phyloP scores from a whole-genome alignment of 1,140 invertebrate genomes.

The Ips nitidus region DNA sequence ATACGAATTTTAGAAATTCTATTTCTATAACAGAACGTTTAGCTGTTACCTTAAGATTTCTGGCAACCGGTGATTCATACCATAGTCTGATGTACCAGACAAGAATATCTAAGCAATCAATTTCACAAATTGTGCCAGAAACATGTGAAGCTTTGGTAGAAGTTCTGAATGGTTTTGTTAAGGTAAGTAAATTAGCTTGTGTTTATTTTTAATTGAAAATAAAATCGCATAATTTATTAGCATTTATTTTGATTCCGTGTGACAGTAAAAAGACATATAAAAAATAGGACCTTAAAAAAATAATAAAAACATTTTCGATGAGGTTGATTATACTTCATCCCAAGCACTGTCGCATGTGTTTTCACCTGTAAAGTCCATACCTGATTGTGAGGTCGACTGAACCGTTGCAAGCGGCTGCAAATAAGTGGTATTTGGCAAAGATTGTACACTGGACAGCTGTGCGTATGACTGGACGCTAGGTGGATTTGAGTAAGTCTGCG shows the following conservation, averaged over 20 bases:
- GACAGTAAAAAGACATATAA: neutral
- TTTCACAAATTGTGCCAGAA: neutral
- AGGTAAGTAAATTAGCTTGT: neutral
- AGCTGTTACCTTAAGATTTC: conserved; percentile 3
- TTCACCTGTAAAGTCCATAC: too few species aligned
- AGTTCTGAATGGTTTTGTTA: neutral
- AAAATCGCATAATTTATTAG: too few species aligned
- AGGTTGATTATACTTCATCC: neutral
- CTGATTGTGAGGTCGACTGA: too few species aligned
- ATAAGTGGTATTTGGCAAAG: too few species aligned
- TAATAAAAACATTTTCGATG: neutral
- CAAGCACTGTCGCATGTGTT: too few species aligned
- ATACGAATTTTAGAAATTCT: neutral
- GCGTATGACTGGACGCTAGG: too few species aligned
- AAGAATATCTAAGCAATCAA: conserved; percentile 9
- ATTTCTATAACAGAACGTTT: conserved; percentile 34
- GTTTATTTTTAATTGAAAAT: neutral
- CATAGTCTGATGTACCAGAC: neutral
- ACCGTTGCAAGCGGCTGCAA: too few species aligned
- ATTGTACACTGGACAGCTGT: too few species aligned
- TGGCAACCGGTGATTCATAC: conserved; percentile 12
- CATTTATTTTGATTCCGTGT: neutral
- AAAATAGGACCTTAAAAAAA: neutral
- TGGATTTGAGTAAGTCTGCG: too few species aligned
- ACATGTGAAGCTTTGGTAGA: neutral